Evolutionary conservation across 2,888 invertebrate genomes (phyloP).

Genomic region (Eledone cirrhosa): DNA sequence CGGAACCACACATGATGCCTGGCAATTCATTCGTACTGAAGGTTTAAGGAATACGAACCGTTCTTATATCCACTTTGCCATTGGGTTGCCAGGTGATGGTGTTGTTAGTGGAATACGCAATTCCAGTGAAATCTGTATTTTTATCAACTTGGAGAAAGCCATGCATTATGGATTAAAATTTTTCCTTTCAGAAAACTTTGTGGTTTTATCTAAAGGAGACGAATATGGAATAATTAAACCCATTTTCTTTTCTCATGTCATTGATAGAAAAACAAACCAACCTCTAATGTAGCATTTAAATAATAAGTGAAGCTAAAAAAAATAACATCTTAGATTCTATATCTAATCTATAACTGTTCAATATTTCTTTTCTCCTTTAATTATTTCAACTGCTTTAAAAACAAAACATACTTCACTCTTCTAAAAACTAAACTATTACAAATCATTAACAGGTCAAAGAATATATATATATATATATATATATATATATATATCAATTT

Average conservation of each 20-base stretch:
- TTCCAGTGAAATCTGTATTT: neutral
- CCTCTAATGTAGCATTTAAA: neutral
- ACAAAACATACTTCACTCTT: too few relatives aligned
- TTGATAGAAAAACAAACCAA: neutral
- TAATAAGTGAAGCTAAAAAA: neutral
- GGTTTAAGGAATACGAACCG: neutral
- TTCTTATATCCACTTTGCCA: slow-evolving; percentile 9
- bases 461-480: too few relatives aligned
- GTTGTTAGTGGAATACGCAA: neutral
- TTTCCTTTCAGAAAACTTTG: neutral
- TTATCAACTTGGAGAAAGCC: slow-evolving; percentile 13
- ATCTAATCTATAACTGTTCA: too few relatives aligned
- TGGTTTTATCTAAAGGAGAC: neutral
- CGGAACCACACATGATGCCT: neutral
- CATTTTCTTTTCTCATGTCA: neutral
- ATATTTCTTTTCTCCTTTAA: too few relatives aligned
- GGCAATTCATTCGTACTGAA: neutral
- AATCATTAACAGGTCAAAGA: too few relatives aligned
- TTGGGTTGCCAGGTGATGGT: neutral
- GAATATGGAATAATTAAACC: neutral
- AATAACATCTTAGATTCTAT: too few relatives aligned
- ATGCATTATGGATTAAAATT: neutral
- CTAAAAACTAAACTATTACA: too few relatives aligned
- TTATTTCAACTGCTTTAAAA: too few relatives aligned
- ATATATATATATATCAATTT: too few relatives aligned